A percentile compares a stretch with the other conserved stretches of the same genome.
These are phyloP conservation scores for Atractosteus spatula DNA, from an alignment of 2,113 vertebrate genomes.

Conservation along the genomic window DNA sequence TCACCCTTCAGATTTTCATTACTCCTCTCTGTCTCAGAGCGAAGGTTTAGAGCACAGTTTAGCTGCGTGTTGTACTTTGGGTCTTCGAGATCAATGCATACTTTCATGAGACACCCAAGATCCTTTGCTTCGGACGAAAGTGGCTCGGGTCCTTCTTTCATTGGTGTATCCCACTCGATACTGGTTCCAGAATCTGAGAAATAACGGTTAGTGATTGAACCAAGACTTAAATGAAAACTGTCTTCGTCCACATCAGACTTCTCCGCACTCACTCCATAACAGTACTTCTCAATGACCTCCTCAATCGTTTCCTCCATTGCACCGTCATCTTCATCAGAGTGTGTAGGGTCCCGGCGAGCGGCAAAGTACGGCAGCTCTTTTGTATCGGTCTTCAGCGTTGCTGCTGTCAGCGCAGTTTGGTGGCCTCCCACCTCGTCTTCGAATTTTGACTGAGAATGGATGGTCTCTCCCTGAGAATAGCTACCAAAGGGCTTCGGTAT, in stretches of 20 bases:
- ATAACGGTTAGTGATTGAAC: slow-evolving; percentile 33
- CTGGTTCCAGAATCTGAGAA: slow-evolving; percentile 45
- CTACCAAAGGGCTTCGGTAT: slow-evolving; percentile 28
- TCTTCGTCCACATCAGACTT: slow-evolving; percentile 56
- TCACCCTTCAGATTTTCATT: slow-evolving; percentile 5
- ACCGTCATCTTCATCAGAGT: slow-evolving; percentile 37
- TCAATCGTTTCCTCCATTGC: slow-evolving; percentile 62
- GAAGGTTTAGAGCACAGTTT: slow-evolving; percentile 52
- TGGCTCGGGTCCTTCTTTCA: slow-evolving; percentile 52
- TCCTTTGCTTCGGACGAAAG: slow-evolving; percentile 50
- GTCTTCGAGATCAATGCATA: slow-evolving; percentile 68
- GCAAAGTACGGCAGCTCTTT: neutral
- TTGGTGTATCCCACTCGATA: slow-evolving; percentile 72
- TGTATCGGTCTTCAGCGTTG: neutral
- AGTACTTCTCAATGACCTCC: slow-evolving; percentile 72
- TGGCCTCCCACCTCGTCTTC: slow-evolving; percentile 46
- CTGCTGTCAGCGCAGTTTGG: slow-evolving; percentile 15
- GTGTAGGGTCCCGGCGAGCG: slow-evolving; percentile 32
- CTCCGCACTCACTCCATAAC: slow-evolving; percentile 44
- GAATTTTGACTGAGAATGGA: slow-evolving; percentile 49
- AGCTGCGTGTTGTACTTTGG: slow-evolving; percentile 68
- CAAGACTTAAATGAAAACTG: slow-evolving; percentile 66
- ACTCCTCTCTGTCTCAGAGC: slow-evolving; percentile 21
- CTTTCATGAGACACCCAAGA: slow-evolving; percentile 63
- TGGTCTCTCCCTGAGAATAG: slow-evolving; percentile 56